Base-by-base conservation (phyloP, 2,888 invertebrate species). In the Rhaphigaster nebulosa region DNA sequence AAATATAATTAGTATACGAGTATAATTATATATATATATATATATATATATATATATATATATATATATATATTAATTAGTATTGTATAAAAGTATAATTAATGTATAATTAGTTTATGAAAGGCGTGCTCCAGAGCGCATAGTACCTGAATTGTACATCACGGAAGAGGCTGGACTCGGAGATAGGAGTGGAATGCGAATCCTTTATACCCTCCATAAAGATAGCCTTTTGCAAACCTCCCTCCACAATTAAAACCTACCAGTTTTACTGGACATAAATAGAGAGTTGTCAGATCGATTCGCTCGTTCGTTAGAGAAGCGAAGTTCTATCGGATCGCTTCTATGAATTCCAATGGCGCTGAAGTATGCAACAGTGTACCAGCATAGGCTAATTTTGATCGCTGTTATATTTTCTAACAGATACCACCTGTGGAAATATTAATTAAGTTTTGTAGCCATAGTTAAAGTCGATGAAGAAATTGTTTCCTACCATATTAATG, bases 171-270 rank as follows among this genome's bases (percentile, higher is more conserved):
- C 23, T 2, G 15, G 38, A 20, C 26, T 38, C 12, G 3, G 0
- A 45, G 84, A n/a, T 50, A n/a, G 84, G n/a, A 38, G 4, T 15
- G 84, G 84, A 84, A 84, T 45, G 45, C 45, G 45, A 84, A 45
- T 84, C 10, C 26, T 80, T 84, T 50, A 84, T 45, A 45, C 26
- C 84, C 84, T 18, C 84, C 45, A 50, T 84, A n/a, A 84, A 84
- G 84, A 84, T 84, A 84, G 26, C 84, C 84, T 45, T 84, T 45
- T n/a, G 45, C 29, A 0, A 0, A 10, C 13, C 23, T 41, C 26
- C 1, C 80, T 26, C 41, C 23, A 23, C 80, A 80, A 41, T 80
- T 80, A 80, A 41, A 84, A 13, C 26, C 84, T 10, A 8, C 84
- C 26, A 15, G 84, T 45, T 84, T 50, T 84, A 84, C n/a, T 84